Base-by-base conservation (phyloP, 1,140 invertebrate genomes). In the Megathymus violae region DNA sequence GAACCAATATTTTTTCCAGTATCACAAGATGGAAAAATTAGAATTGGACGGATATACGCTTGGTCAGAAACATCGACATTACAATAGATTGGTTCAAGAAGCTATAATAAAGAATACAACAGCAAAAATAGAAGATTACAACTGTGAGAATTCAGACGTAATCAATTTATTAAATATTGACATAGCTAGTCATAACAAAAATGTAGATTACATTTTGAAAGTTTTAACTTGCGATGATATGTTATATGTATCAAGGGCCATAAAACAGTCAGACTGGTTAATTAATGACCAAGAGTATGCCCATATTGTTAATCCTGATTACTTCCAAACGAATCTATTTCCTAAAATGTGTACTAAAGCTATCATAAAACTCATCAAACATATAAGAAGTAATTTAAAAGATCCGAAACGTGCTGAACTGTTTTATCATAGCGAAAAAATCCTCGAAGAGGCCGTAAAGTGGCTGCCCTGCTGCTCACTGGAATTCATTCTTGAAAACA, bases 141-240 rank as follows among this genome's bases (percentile, higher is more conserved):
- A 69, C 11, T 36, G 44, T 15, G 60, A 59, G 17, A 66, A 71
- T 2, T 43, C 43, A 40, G 82, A 88, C 56, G 15, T 82, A n/a
- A 47, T 68, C 13, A 84, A 85, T 40, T 64, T 88, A 16, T 22
- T 86, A 6, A 81, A 82, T 62, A 83, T 88, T 13, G 83, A 86
- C 46, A 50, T 80, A n/a, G 83, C 83, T 1, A 76, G 76, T 51
- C 41, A 61, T 17, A 67, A 60, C 17, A 74, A 47, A 64, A 50
- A 88, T 71, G 59, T 84, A 1, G 64, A 78, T 9, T 88, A 74
- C 43, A 69, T 85, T 16, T 44, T 86, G 14, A 73, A 76, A 52
- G 71, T 81, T 47, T 59, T 88, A 11, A 67, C 71, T 43, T 72
- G 67, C 51, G 60, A 75, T 13, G 85, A 88, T 19, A 71, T 82